Conservation (phyloP, 2,888 invertebrate genomes). For the Mechanitis mazaeus region DNA sequence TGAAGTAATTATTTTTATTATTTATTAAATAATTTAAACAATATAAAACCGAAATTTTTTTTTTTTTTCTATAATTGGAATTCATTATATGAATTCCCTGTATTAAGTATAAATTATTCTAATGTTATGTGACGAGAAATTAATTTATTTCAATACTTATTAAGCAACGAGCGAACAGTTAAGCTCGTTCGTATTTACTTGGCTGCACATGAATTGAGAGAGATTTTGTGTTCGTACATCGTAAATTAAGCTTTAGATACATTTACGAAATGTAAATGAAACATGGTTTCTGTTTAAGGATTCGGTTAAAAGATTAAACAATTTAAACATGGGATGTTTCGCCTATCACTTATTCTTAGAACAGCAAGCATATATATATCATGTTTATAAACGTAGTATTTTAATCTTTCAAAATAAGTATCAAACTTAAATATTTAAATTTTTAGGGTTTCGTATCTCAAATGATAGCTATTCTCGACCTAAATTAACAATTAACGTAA, state of each 20-base stretch:
- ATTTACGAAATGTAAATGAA: conserved; percentile 33
- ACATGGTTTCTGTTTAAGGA: conserved; percentile 27
- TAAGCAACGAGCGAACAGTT: conserved; percentile 27
- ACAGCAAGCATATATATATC: no score
- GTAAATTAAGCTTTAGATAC: conserved; percentile 36
- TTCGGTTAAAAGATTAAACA: conserved; percentile 17
- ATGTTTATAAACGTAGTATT: no score
- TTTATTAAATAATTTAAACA: no score
- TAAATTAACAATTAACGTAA: no score
- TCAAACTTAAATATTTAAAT: no score
- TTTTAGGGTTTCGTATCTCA: no score
- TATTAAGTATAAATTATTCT: conserved; percentile 26
- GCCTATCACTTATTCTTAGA: no score
- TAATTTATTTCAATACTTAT: conserved; percentile 34
- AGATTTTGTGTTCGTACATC: conserved; percentile 35
- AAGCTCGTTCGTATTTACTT: conserved; percentile 30
- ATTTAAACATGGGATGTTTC: background rate
- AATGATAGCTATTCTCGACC: no score
- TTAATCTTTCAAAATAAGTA: no score
- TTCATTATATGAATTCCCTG: conserved; percentile 12
- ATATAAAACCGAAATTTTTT: no score
- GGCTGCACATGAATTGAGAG: conserved; percentile 35
- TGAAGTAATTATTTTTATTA: no score
- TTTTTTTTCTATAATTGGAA: background rate
- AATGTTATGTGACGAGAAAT: conserved; percentile 34